Conservation (phyloP, 2,797 vertebrate genomes). For the Kryptolebias ocellatus region DNA sequence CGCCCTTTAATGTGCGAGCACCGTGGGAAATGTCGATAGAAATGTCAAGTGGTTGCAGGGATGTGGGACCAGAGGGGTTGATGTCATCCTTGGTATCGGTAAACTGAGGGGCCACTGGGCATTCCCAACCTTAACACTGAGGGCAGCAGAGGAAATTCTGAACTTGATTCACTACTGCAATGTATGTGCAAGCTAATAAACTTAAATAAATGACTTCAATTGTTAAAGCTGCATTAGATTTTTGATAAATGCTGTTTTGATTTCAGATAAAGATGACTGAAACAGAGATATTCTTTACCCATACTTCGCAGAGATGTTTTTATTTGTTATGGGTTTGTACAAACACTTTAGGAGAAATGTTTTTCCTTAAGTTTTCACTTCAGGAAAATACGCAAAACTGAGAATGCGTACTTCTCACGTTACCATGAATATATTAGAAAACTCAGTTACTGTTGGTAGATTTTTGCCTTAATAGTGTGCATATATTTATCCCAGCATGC, state of each 20-base stretch:
- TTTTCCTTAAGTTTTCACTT: slow-evolving; percentile 17
- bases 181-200: slow-evolving; percentile 16
- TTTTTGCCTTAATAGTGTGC: neutral
- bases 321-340: neutral
- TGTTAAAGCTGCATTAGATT: slow-evolving; percentile 7
- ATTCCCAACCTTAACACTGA: slow-evolving; percentile 76
- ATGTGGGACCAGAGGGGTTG: slow-evolving; percentile 79
- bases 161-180: slow-evolving; percentile 20
- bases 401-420: neutral
- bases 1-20: slow-evolving; percentile 86
- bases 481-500: slow-evolving; percentile 2
- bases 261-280: neutral
- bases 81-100: slow-evolving; percentile 79
- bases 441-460: slow-evolving; percentile 2
- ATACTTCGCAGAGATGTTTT: no score
- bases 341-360: slow-evolving; percentile 5
- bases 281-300: neutral
- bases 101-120: slow-evolving; percentile 75
- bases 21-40: slow-evolving; percentile 87
- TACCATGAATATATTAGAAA: slow-evolving; percentile 11
- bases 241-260: neutral
- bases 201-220: slow-evolving; percentile 12
- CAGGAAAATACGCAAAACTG: slow-evolving; percentile 4
- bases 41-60: slow-evolving; percentile 88
- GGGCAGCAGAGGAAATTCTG: slow-evolving; percentile 41